Conservation (phyloP, 2,888 invertebrate species). For the Dolomedes plantarius region DNA sequence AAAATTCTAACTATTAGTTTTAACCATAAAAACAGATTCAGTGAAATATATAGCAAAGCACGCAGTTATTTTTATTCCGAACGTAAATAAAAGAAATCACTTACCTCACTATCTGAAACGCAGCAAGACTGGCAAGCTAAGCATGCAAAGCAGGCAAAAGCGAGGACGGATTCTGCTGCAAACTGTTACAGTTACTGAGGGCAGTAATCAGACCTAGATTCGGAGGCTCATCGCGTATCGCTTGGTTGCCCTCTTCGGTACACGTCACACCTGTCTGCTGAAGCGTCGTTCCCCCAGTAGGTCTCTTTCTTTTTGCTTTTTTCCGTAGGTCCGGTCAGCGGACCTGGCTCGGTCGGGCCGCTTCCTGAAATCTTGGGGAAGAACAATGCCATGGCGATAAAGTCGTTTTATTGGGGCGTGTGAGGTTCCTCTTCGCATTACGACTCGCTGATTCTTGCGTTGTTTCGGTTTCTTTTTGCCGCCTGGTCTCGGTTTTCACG, state of each 20-base stretch:
- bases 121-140: background rate
- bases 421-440: background rate
- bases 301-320: background rate
- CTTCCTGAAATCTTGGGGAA: conserved; percentile 10
- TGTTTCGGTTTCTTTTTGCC: conserved; percentile 1
- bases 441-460: background rate
- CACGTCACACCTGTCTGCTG: conserved; percentile 15
- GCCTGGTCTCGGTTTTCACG: too few relatives aligned
- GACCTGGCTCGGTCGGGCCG: background rate
- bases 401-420: conserved; percentile 7
- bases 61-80: too few relatives aligned
- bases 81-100: background rate
- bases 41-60: too few relatives aligned
- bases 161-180: background rate
- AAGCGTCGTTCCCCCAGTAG: conserved; percentile 8
- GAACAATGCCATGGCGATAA: conserved; percentile 3
- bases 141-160: conserved; percentile 4
- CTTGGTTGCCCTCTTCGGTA: conserved; percentile 5
- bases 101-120: background rate
- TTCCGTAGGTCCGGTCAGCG: conserved; percentile 8
- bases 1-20: too few relatives aligned
- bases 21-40: too few relatives aligned
- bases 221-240: conserved; percentile 5
- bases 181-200: conserved; percentile 11
- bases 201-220: background rate